These are phyloP conservation scores for Nycteola revayana DNA, from an alignment of 2,888 invertebrate species.

Conservation along the genomic window DNA sequence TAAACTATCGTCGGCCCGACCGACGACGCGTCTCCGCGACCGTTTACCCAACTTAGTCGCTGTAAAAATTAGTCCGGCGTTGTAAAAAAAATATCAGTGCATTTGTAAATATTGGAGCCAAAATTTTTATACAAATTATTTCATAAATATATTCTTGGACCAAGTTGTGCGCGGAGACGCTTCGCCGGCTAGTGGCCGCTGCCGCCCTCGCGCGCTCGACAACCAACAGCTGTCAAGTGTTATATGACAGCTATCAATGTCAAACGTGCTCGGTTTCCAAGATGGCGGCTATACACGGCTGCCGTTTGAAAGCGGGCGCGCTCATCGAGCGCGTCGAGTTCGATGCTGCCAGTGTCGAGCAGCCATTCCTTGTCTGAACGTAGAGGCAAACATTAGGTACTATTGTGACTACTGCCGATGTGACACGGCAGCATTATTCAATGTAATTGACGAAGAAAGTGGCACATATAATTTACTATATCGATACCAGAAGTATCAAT, in stretches of 20 bases:
- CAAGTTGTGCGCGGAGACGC: conserved; percentile 51
- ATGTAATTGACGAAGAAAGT: conserved; percentile 74
- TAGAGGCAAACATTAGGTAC: conserved; percentile 76
- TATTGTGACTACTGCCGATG: conserved; percentile 64
- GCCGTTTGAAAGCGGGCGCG: no score
- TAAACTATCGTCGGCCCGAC: conserved; percentile 38
- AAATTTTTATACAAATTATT: conserved; percentile 80
- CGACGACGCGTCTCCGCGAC: conserved; percentile 41
- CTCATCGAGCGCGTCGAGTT: conserved; percentile 16
- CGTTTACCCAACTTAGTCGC: conserved; percentile 61
- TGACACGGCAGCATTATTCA: conserved; percentile 72
- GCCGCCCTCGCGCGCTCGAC: conserved; percentile 18
- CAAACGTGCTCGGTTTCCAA: conserved; percentile 6
- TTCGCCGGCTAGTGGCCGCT: conserved; percentile 34
- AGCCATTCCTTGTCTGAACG: conserved; percentile 57
- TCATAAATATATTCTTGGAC: conserved; percentile 71
- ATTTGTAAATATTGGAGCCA: conserved; percentile 78
- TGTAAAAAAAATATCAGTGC: conserved; percentile 72
- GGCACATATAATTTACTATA: conserved; percentile 78
- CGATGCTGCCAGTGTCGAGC: conserved; percentile 27
- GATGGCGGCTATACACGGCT: background rate
- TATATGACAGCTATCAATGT: no score
- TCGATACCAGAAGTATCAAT: no score
- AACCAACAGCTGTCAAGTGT: conserved; percentile 8
- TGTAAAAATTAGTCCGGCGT: conserved; percentile 74